Conservation (phyloP, 2,888 invertebrate genomes). For the Drosophila tripunctata region DNA sequence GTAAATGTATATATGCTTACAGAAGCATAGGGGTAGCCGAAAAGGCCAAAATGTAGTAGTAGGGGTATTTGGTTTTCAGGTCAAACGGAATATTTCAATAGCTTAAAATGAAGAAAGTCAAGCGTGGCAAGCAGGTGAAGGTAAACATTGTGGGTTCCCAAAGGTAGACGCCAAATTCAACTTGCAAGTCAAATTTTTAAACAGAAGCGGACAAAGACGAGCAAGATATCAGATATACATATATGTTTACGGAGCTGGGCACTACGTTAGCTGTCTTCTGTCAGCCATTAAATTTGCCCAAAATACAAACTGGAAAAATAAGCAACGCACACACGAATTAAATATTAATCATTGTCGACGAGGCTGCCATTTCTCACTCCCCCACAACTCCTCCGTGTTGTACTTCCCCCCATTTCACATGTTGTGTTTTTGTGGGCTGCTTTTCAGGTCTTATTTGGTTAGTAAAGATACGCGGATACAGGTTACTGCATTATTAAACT, state of each 20-base stretch:
- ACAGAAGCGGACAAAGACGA: not conserved
- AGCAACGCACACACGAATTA: slow-evolving; percentile 71
- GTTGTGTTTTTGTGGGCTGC: slow-evolving; percentile 16
- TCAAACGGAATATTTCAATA: slow-evolving; percentile 74
- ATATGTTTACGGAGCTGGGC: slow-evolving; percentile 8
- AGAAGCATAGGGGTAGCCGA: not conserved
- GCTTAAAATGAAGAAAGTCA: slow-evolving; percentile 43
- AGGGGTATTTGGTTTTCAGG: slow-evolving; percentile 49
- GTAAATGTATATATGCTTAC: not conserved
- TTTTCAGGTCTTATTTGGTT: slow-evolving; percentile 65
- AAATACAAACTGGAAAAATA: slow-evolving; percentile 67
- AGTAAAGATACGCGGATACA: slow-evolving; percentile 62
- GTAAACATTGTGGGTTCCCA: slow-evolving; percentile 48
- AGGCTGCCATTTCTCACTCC: slow-evolving; percentile 21
- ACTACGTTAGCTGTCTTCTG: slow-evolving; percentile 17
- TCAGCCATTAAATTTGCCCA: slow-evolving; percentile 75
- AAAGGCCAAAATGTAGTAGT: not conserved
- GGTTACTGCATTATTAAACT: slow-evolving; percentile 76
- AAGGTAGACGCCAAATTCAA: slow-evolving; percentile 48
- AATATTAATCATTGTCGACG: slow-evolving; percentile 75
- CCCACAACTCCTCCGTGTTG: not conserved
- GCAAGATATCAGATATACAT: too few relatives aligned
- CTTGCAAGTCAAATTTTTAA: slow-evolving; percentile 51
- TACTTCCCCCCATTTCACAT: slow-evolving; percentile 2
- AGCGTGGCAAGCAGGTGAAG: slow-evolving; percentile 53